Base-by-base conservation (phyloP, 1,140 invertebrate genomes). In the Tetranychus cinnabarinus region DNA sequence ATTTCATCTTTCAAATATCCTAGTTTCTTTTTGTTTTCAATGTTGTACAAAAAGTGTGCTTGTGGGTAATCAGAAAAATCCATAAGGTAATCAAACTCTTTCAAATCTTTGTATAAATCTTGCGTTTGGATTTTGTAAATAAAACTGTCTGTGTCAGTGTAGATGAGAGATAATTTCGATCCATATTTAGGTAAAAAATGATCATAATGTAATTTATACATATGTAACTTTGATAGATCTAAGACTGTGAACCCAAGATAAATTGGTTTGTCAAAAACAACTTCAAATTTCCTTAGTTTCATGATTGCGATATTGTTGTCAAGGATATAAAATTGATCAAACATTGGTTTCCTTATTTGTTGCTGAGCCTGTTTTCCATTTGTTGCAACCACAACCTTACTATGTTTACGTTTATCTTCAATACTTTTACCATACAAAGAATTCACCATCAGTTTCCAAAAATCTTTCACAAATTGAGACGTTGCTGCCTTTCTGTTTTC, bases 1-100 rank as follows among this genome's bases (percentile, higher is more conserved):
- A 67, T 67, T 67, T 78, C 75, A 69, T 76, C 74, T 68, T 76
- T 78, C 65, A 77, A 72, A 67, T 74, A 71, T 10, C 75, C 74
- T 3, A 74, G 35, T 3, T 74, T 69, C 64, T 78, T 77, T 66
- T 74, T 75, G 64, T 76, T 76, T 50, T 69, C 13, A 55, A 66
- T 8, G 68, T 39, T 5, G 13, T 52, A 46, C 63, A 64, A 35
- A 0, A 31, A 59, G 63, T 63, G 48, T 31, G 63, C 42, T 62
- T 66, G 42, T 58, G 34, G n/a, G 61, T 67, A 67, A 62, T 67
- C 56, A 48, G 57, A 68, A 1, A 61, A 61, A 36, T 66, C 66
- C 3, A 67, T 65, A 10, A 45, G 31, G 31, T 65, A 36, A 56
- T 59, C 60, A 31, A 64, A 60, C 48, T 48, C 42, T 64, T 62